phyloP scores from a whole-genome alignment of 2,113 vertebrate species.

The Myotis davidii region DNA sequence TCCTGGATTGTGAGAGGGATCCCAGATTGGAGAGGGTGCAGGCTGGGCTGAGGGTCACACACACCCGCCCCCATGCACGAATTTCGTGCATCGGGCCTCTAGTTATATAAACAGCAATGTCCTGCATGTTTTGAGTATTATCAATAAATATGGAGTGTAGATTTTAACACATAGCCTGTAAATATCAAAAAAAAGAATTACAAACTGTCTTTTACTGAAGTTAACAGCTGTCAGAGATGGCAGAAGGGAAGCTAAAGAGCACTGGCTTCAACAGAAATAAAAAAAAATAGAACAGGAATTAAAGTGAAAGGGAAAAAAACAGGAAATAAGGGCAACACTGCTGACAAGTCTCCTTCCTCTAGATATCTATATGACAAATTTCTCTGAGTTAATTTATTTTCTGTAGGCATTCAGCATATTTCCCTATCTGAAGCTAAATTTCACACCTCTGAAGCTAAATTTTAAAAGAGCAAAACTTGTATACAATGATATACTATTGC shows the following conservation, averaged over 20 bases:
- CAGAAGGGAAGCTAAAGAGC: not conserved
- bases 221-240: not conserved
- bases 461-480: not conserved
- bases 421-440: not conserved
- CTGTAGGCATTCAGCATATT: not conserved
- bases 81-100: too few species aligned
- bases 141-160: not conserved
- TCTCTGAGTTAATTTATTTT: conserved; percentile 27
- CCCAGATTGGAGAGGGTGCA: too few species aligned
- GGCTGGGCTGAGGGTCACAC: too few species aligned
- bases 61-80: too few species aligned
- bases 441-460: not conserved
- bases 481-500: not conserved
- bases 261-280: conserved; percentile 2
- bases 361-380: not conserved
- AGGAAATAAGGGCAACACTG: not conserved
- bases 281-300: conserved; percentile 46
- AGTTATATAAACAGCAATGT: not conserved
- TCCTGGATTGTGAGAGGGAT: too few species aligned
- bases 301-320: conserved; percentile 5
- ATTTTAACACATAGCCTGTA: conserved; percentile 27
- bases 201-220: conserved; percentile 12
- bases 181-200: conserved; percentile 5
- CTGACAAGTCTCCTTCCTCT: conserved; percentile 35
- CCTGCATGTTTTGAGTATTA: not conserved